Evolutionary conservation across 2,888 invertebrate genomes (phyloP), one percentile per base, ranked within the genome.

Genomic region (Bibio marci): DNA sequence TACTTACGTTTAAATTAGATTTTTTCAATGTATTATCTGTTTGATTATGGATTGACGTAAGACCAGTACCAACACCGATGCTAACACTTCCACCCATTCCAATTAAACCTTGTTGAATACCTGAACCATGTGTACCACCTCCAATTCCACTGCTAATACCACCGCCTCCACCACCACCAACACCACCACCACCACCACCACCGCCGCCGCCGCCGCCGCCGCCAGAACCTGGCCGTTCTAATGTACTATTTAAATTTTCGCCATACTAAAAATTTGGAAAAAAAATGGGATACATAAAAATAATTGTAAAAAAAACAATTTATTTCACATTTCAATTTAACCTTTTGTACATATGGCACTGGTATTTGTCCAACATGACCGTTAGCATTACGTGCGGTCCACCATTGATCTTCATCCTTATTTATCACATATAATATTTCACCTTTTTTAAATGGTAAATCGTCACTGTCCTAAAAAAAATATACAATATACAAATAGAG

Each of bases 391-490:
- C 79, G 73, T 4, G 95, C 97, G 42, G 92, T 91, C 97, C 97
- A 97, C 97, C 97, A 98, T 54, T 92, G 91, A 47, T 94, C 94
- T 63, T 97, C 97, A 56, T 95, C 92, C 52, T 92, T 83, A 46
- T 83, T 82, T 48, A 95, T 73, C 48, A 97, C 77, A 50, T 88
- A 87, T 52, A 95, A 68, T 48, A 90, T 73, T 59, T 97, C 97
- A 40, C 91, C 92, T 60, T 86, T 87, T 49, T 80, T 80, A 66
- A 97, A 97, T 13, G 94, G 90, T 33, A 97, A 69, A 66, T 98
- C 97, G 50, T 95, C 94, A 12, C 81, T 77, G 58, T 95, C 94
- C 80, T 92, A 64, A 35, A 43, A 31, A 26, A 35, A 35, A 31
- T 32, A 15, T 37, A n/a, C 3, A 27, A 33, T 33, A 31, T 12